Conservation (phyloP, 2,113 vertebrate genomes). For the Neodon shergylaensis region DNA sequence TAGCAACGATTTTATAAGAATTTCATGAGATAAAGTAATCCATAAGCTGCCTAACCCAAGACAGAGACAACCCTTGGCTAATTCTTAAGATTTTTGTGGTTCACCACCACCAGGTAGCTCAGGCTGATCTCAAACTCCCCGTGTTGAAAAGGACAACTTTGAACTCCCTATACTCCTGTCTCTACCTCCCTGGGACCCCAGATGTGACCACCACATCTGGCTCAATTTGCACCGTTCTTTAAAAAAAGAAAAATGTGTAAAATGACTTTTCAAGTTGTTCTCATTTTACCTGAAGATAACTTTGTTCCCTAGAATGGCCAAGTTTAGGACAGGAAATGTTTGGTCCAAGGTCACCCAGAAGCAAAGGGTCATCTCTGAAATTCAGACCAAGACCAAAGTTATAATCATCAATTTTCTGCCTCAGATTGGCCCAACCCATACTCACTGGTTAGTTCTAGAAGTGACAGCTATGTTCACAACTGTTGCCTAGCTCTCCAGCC, state of each 20-base stretch:
- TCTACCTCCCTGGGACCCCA: neutral
- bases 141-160: neutral
- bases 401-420: neutral
- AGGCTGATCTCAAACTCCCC: neutral
- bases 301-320: neutral
- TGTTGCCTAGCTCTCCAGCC: neutral
- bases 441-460: neutral
- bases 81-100: neutral
- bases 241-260: neutral
- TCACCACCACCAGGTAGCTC: neutral
- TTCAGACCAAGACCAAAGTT: neutral
- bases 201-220: neutral
- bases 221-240: neutral
- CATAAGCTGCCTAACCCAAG: neutral
- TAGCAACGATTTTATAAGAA: neutral
- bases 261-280: neutral
- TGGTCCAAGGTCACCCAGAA: constrained; percentile 10
- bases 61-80: neutral
- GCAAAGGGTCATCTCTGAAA: neutral
- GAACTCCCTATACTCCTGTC: neutral
- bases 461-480: neutral
- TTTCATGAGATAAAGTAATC: neutral
- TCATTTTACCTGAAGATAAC: neutral
- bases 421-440: neutral
- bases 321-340: neutral